These are phyloP conservation scores for Pseudachorutes palmiensis DNA, from an alignment of 1,140 invertebrate species.

Conservation along the genomic window DNA sequence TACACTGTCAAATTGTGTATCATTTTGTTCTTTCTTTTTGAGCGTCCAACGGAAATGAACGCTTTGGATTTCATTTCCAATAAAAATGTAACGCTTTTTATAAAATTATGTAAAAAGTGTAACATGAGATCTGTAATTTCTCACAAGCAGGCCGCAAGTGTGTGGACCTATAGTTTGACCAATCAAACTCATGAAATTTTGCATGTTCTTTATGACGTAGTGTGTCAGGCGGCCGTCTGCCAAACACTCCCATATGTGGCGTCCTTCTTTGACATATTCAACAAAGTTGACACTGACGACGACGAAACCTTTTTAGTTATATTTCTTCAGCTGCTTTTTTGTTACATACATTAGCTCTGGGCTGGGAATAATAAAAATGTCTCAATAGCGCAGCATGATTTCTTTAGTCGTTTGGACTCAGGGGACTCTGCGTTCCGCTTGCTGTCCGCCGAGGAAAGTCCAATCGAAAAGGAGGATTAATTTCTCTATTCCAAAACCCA, in stretches of 20 bases:
- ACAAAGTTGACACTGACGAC: neutral
- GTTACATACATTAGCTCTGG: neutral
- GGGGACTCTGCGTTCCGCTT: neutral
- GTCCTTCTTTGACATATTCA: neutral
- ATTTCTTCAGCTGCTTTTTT: neutral
- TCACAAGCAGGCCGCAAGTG: neutral
- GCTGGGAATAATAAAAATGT: conserved; percentile 7
- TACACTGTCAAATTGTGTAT: no score
- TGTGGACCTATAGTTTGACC: neutral
- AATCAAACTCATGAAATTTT: neutral
- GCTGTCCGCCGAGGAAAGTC: conserved; percentile 21
- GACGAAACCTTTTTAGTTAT: neutral
- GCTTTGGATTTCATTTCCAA: no score
- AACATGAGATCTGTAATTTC: neutral
- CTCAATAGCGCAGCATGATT: conserved; percentile 33
- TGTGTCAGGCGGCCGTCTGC: neutral
- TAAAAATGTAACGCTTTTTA: no score
- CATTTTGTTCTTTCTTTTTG: no score
- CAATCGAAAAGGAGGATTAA: conserved; percentile 36
- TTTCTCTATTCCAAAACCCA: neutral
- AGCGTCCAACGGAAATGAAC: no score
- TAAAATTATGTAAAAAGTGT: neutral
- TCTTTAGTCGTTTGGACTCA: conserved; percentile 23
- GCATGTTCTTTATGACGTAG: neutral
- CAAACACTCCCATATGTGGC: no score